A percentile compares a stretch with the other conserved stretches of the same genome.
Evolutionary conservation across 2,888 invertebrate species (phyloP).

Genomic region (Patella pellucida): DNA sequence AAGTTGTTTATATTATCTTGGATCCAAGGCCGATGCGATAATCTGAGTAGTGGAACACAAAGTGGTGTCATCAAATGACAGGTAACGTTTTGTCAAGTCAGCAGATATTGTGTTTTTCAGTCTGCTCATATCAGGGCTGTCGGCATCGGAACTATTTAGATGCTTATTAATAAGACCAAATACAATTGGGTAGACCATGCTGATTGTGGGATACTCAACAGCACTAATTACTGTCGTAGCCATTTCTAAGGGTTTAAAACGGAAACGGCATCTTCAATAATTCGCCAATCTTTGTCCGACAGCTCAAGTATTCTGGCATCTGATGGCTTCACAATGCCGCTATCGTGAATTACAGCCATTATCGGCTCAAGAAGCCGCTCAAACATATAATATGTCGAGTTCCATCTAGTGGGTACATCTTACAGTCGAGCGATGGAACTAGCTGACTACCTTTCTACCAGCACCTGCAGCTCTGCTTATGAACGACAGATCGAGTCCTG

Average conservation of each 20-base stretch:
- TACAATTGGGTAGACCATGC: conserved; percentile 20
- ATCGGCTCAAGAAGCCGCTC: neutral
- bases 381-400: conserved; percentile 12
- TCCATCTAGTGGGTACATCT: conserved; percentile 10
- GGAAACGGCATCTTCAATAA: conserved; percentile 13
- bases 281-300: conserved; percentile 17
- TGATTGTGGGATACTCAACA: conserved; percentile 11
- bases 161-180: conserved; percentile 14
- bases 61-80: conserved; percentile 1
- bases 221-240: conserved; percentile 16
- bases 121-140: neutral
- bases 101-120: neutral
- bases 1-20: conserved; percentile 17
- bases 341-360: conserved; percentile 9
- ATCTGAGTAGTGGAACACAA: neutral
- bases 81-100: too few relatives aligned
- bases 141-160: neutral
- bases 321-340: too few relatives aligned
- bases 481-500: neutral
- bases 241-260: conserved; percentile 20
- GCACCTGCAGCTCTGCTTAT: neutral
- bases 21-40: conserved; percentile 14
- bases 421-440: neutral
- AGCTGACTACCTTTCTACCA: neutral
- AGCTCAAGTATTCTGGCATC: conserved; percentile 18